Base-by-base conservation (phyloP, 2,797 vertebrate genomes). In the Limnodromus scolopaceus region DNA sequence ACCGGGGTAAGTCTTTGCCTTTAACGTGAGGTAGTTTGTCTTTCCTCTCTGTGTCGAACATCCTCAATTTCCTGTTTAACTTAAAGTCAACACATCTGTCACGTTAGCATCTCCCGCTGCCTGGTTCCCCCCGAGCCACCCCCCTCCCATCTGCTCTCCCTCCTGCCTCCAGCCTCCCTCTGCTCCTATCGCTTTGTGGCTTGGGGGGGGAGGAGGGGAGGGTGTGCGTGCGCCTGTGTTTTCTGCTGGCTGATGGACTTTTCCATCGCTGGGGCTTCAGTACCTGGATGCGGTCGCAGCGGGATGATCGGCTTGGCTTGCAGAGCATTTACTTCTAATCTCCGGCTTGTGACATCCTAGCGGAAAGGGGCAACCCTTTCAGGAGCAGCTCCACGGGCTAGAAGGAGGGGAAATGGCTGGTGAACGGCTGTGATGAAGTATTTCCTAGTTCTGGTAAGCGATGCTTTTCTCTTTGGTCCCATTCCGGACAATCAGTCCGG, bases 301-400 rank as follows among this genome's bases (percentile, higher is more conserved):
- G 90, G 97, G 97, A 97, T 98, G 97, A 98, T 97, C 96, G 10
- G 84, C 98, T 97, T 95, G 98, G 97, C 97, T 98, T 84, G 98
- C 97, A 97, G 96, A 96, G 96, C 90, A 96, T 98, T 98, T 97
- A 75, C 97, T 98, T 95, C 98, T 99, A 99, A 99, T 99, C 98
- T 98, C 92, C 95, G 54, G 97, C 98, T 97, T 98, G 98, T 96
- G 97, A 97, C 97, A 97, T 92, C 98, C 97, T 84, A 93, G 89
- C 60, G 83, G 98, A 98, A 98, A 98, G 98, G 84, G 98, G 96
- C 92, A 91, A 97, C 60, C 65, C 94, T 97, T 98, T 97, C 98
- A 96, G 97, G 96, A 97, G 94, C 96, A 61, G 87, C 92, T 96
- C 18, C 38, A 34, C 81, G 28, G 92, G 94, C 80, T 93, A 46